Evolutionary conservation across 2,888 invertebrate genomes (phyloP).

Genomic region (Microctonus aethiopoides): DNA sequence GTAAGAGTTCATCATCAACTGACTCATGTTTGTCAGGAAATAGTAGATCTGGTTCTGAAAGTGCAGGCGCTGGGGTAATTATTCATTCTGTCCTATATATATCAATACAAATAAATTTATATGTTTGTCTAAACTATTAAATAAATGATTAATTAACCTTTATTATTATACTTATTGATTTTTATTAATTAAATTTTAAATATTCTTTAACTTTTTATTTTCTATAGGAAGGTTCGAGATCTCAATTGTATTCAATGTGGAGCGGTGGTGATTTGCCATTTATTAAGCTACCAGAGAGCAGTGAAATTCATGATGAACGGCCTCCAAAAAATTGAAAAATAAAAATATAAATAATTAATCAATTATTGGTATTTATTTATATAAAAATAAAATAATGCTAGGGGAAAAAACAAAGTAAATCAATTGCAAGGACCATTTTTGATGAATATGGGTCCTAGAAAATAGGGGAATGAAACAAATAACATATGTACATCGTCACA

Average conservation of each 20-base stretch:
- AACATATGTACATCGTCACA: background rate
- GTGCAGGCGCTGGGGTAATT: slow-evolving; percentile 66
- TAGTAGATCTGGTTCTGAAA: slow-evolving; percentile 70
- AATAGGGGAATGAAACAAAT: too few relatives aligned
- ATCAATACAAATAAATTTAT: too few relatives aligned
- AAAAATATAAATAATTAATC: slow-evolving; percentile 7
- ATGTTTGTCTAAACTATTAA: too few relatives aligned
- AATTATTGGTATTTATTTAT: background rate
- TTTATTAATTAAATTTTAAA: background rate
- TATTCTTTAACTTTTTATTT: slow-evolving; percentile 10
- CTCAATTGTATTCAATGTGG: slow-evolving; percentile 69
- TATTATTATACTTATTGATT: too few relatives aligned
- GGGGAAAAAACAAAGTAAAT: background rate
- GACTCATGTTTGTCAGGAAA: slow-evolving; percentile 73
- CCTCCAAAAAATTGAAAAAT: slow-evolving; percentile 53
- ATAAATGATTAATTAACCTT: background rate
- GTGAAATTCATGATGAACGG: slow-evolving; percentile 61
- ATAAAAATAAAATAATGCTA: background rate
- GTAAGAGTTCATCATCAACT: slow-evolving; percentile 73
- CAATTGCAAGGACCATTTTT: background rate
- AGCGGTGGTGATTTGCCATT: slow-evolving; percentile 68
- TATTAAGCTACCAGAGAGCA: slow-evolving; percentile 67
- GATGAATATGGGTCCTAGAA: background rate
- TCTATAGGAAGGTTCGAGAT: slow-evolving; percentile 65
- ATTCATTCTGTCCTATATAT: too few relatives aligned